A percentile compares a stretch with the other conserved stretches of the same genome.
phyloP scores from a whole-genome alignment of 2,113 vertebrate species.

The Drymodes brunneopygia region DNA sequence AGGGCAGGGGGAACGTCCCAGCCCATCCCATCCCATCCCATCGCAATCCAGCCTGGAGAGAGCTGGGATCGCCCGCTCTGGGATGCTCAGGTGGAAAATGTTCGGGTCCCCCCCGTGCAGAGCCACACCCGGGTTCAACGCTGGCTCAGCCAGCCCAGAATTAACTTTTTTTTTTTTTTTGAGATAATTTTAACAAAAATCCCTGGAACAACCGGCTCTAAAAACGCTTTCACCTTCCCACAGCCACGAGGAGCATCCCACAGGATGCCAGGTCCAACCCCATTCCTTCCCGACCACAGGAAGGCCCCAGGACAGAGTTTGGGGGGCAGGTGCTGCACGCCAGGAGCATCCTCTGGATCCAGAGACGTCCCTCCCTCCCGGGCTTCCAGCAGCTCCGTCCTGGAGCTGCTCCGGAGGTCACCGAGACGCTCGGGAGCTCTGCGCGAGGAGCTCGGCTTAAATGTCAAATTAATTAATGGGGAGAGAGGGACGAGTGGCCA shows the following conservation, averaged over 20 bases:
- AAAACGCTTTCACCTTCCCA: neutral
- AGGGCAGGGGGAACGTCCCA: neutral
- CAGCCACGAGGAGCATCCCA: neutral
- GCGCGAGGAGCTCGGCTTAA: neutral
- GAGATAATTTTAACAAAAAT: neutral
- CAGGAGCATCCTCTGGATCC: neutral
- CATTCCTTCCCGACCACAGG: fast-evolving
- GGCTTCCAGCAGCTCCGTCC: neutral
- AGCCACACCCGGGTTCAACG: fast-evolving
- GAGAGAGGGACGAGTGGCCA: neutral
- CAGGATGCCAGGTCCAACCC: fast-evolving
- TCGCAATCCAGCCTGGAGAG: fast-evolving
- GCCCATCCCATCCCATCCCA: fast-evolving
- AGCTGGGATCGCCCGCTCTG: fast-evolving
- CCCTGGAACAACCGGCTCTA: neutral
- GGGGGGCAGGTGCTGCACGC: neutral
- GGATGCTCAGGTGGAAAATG: neutral
- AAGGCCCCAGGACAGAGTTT: fast-evolving
- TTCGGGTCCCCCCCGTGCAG: neutral
- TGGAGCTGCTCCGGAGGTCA: neutral
- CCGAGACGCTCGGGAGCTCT: neutral
- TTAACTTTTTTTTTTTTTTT: neutral
- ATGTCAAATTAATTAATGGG: neutral
- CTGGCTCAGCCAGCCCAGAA: neutral
- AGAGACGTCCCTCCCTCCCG: neutral